Evolutionary conservation across 2,113 vertebrate genomes (phyloP), one percentile per base, ranked within the genome.

Genomic region (Poeciliopsis retropinna): DNA sequence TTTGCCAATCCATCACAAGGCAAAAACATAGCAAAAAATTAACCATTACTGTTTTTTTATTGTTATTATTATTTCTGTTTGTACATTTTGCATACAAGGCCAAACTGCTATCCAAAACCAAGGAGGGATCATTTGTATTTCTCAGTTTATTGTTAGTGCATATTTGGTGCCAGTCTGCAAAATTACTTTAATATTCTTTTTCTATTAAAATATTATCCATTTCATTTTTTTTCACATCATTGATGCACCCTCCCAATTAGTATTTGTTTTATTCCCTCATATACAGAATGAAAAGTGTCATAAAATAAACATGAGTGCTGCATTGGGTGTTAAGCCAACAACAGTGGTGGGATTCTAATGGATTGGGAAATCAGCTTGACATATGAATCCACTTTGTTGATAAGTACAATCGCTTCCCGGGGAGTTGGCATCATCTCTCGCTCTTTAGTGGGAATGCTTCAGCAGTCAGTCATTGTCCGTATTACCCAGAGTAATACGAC

Each of bases 401-500:
- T 67, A 76, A 81, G 79, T 78, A 72, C 8, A 30, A 78, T 63
- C 79, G 72, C 80, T 75, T 83, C 82, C 71, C 17, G 34, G 72
- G 82, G 80, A 88, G 79, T 47, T 57, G 60, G 73, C 72, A 74
- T 84, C 87, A 75, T 84, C 78, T 81, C 82, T 30, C 60, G 6
- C 72, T 83, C 76, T 72, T 64, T 51, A 76, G 88, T 86, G 79
- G 71, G 76, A 63, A 79, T 70, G 87, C 75, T 75, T 83, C 83
- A 76, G 82, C 80, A 17, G 68, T 81, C 37, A n/a, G 22, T 57
- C 76, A 71, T 76, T 67, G 80, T 37, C 51, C 9, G n/a, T 4
- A 15, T 81, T 74, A 57, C 25, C 22, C 81, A 37, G 78, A 81
- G 82, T 73, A 70, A 81, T 70, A 65, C 60, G 78, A 87, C 83